Evolutionary conservation across 2,888 invertebrate species (phyloP), one percentile per base, ranked within the genome.

Genomic region (Tortricodes alternella): DNA sequence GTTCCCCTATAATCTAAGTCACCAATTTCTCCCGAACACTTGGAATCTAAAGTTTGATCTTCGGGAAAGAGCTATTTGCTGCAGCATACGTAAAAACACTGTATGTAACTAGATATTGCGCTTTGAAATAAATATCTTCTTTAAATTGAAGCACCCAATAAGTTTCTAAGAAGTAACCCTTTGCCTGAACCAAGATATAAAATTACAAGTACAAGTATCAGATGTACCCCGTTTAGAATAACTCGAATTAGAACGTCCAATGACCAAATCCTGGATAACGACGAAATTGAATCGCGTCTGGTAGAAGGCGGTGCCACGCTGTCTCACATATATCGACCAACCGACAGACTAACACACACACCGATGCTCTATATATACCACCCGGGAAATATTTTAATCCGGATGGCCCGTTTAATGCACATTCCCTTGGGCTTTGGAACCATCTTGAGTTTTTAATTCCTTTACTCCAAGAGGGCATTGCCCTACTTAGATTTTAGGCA

Each of bases 371-470:
- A 89, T 85, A 85, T 88, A 89, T 89, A 89, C 73, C 83, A 70
- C 68, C 78, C 80, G 77, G 78, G 83, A 87, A 89, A 89, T 89
- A 89, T 90, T 89, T 89, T 87, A 88, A 89, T 89, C 86, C 85
- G 80, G 81, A 85, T 87, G 83, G 84, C 84, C 79, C 82, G 84
- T 84, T 87, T 84, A 83, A 84, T 87, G 79, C 80, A 85, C 86
- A 86, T 87, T 86, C 86, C 82, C 76, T 68, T 76, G 68, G 76
- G 76, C 78, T 83, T 80, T 75, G 66, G 70, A 76, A 78, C 78
- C 78, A 80, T 75, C 76, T 75, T 66, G 62, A 71, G 74, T 75
- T 79, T 81, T 78, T 73, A 72, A 74, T 71, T 76, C 73, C 72
- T 76, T 73, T 69, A 68, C 62, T 53, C 60, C 63, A 66, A 63